Evolutionary conservation across 2,113 vertebrate genomes (phyloP), one percentile per base, ranked within the genome.

Genomic region (Propithecus coquereli): DNA sequence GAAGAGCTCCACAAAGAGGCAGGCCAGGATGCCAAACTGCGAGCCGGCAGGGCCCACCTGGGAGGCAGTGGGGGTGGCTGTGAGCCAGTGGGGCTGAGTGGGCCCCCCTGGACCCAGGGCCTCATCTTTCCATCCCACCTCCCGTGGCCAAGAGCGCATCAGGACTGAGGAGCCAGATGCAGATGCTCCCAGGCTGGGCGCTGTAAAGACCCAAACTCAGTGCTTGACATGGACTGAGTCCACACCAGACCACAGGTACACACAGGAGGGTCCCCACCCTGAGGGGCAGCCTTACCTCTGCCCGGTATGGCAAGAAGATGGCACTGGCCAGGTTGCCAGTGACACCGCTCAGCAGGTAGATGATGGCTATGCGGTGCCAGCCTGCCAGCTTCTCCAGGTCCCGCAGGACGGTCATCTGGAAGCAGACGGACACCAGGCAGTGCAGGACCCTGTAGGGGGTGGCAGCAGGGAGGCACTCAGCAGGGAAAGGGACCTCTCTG

Each of bases 371-470:
- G 95, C 99, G 99, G 96, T 99, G 99, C 99, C 99, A 99, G 85
- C 99, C 99, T 0, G 99, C 99, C 98, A 99, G 98, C 98, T 99
- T 99, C 98, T 99, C 99, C 97, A 99, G 97, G 98, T 99, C 99
- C 91, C 99, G 98, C 95, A 99, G 97, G 97, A 99, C 99, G 47
- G 99, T 99, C 99, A 99, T 99, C 98, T 99, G 99, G 99, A 99
- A 99, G 96, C 99, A 99, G 97, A 99, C 96, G 0, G 99, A 99
- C 95, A 99, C 99, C 98, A 99, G 98, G 98, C 99, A 99, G 99
- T 99, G 99, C 98, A 99, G 99, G 98, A 99, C 99, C 98, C 99
- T 99, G 98, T 95, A 95, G 97, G 37, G 25, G 97, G 81, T 5
- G 94, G 93, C 3, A 3, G 32, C 5, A 1, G 6, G 71, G 91